phyloP scores from a whole-genome alignment of 2,888 invertebrate species.

The Metalampra italica region DNA sequence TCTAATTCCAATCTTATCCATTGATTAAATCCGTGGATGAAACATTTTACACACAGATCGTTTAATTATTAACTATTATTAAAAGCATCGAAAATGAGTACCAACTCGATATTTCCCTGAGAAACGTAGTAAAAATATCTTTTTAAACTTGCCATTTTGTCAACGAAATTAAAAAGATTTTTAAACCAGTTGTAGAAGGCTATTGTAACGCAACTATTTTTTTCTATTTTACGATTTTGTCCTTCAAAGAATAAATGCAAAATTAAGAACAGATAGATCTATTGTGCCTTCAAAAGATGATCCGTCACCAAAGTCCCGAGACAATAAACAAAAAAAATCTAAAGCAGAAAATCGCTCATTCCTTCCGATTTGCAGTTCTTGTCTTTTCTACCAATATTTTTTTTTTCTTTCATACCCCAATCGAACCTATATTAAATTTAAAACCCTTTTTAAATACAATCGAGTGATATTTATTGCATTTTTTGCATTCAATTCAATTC shows the following conservation, averaged over 20 bases:
- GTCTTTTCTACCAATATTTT: constrained; percentile 31
- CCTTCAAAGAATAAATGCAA: constrained; percentile 23
- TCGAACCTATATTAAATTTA: constrained; percentile 68
- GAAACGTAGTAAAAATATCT: too few species aligned
- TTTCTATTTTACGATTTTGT: too few species aligned
- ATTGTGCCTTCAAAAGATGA: constrained; percentile 27
- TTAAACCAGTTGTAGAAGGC: too few species aligned
- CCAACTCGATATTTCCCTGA: too few species aligned
- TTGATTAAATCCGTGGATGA: too few species aligned
- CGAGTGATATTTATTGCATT: constrained; percentile 75
- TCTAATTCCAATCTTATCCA: too few species aligned
- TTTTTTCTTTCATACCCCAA: constrained; percentile 41
- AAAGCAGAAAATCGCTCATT: constrained; percentile 35
- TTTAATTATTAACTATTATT: too few species aligned
- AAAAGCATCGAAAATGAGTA: too few species aligned
- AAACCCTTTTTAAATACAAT: constrained; percentile 75
- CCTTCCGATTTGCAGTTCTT: constrained; percentile 46
- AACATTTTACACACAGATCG: too few species aligned
- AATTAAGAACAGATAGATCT: constrained; percentile 35
- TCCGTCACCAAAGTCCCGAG: constrained; percentile 27
- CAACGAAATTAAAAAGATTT: too few species aligned
- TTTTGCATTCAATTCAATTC: constrained; percentile 46
- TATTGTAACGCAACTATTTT: too few species aligned
- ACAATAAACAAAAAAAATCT: constrained; percentile 34
- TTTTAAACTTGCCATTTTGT: too few species aligned